A percentile compares a stretch with the other conserved stretches of the same genome.
phyloP scores from a whole-genome alignment of 2,797 vertebrate species.

The Synaphobranchus kaupii region DNA sequence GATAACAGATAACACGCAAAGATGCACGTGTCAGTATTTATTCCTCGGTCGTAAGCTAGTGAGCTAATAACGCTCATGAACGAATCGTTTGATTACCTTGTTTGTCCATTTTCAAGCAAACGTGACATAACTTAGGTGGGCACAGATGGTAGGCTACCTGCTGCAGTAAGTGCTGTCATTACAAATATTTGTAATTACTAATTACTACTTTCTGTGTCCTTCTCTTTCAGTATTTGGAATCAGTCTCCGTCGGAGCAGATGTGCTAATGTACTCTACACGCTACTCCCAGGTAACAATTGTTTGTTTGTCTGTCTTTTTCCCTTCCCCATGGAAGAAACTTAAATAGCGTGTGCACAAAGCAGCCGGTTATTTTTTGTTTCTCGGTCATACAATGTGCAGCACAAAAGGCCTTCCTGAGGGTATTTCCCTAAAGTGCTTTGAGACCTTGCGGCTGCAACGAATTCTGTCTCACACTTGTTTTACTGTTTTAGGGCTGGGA shows the following conservation, averaged over 20 bases:
- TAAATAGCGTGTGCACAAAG: neutral
- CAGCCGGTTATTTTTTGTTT: neutral
- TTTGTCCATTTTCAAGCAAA: neutral
- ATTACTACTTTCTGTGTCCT: neutral
- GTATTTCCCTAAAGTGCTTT: neutral
- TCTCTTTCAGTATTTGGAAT: neutral
- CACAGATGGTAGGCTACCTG: neutral
- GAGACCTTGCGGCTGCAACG: neutral
- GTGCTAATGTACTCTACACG: neutral
- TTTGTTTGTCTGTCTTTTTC: neutral
- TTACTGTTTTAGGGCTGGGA: conserved; percentile 50
- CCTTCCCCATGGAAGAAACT: neutral
- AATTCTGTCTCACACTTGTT: conserved; percentile 43
- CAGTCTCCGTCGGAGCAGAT: neutral
- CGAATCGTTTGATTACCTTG: neutral
- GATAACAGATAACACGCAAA: neutral
- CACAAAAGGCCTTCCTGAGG: conserved; percentile 16
- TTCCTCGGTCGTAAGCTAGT: neutral
- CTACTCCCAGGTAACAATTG: neutral
- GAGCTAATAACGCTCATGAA: neutral
- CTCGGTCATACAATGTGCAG: neutral
- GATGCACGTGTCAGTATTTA: neutral
- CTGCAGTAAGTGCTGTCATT: neutral
- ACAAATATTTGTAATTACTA: neutral
- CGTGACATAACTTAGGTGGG: neutral